Evolutionary conservation across 2,797 vertebrate species (phyloP).

Genomic region (Chelmon rostratus): DNA sequence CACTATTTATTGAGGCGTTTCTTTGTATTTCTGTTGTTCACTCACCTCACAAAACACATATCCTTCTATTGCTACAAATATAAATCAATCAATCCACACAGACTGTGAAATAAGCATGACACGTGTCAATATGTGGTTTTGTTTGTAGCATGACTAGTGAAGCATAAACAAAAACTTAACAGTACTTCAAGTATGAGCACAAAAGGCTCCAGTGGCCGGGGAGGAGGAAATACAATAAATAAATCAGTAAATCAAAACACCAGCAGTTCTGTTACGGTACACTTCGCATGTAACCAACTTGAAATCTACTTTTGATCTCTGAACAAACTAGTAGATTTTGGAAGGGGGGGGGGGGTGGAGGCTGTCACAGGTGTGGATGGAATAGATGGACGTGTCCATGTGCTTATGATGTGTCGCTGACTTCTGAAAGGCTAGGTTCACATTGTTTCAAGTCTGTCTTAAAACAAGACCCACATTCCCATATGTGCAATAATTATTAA

Average conservation of each 20-base stretch:
- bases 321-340: background rate
- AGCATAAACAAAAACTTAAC: background rate
- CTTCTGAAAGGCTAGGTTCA: background rate
- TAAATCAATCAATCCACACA: background rate
- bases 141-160: background rate
- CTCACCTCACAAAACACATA: background rate
- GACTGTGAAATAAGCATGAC: background rate
- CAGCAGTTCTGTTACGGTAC: background rate
- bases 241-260: background rate
- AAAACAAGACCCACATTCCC: too few species aligned
- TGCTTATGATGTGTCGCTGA: background rate
- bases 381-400: background rate
- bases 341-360: too few species aligned
- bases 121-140: background rate
- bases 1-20: background rate
- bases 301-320: background rate
- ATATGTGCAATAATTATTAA: too few species aligned
- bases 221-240: background rate
- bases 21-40: background rate
- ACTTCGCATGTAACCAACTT: background rate
- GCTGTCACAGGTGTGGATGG: background rate
- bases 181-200: background rate
- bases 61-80: conserved; percentile 5
- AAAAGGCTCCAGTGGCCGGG: conserved; percentile 1
- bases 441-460: too few species aligned